Percentiles rank a stretch among this genome's conserved stretches.
phyloP scores from a whole-genome alignment of 1,140 invertebrate genomes.

The Andrena cerasifolii region DNA sequence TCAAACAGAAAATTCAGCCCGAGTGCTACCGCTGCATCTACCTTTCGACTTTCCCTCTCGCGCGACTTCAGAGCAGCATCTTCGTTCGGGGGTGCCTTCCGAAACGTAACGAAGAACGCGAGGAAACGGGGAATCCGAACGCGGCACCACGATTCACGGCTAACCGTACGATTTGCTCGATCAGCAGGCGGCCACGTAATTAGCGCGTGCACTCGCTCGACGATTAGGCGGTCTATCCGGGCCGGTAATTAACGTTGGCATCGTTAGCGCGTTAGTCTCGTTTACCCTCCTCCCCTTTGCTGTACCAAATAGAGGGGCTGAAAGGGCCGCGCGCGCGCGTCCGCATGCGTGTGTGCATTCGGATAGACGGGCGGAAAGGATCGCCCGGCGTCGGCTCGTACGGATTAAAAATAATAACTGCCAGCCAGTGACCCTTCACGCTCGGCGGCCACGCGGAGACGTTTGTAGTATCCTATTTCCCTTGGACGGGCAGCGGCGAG shows the following conservation, averaged over 20 bases:
- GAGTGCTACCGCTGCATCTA: neutral
- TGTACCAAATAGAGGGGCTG: conserved; percentile 16
- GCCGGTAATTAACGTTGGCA: conserved; percentile 64
- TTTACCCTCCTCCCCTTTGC: conserved; percentile 50
- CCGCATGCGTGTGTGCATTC: neutral
- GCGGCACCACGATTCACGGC: neutral
- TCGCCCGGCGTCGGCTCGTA: neutral
- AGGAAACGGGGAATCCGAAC: conserved; percentile 23
- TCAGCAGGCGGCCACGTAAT: conserved; percentile 55
- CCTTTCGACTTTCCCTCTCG: conserved; percentile 25
- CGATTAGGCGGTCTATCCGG: conserved; percentile 64
- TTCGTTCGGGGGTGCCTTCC: neutral
- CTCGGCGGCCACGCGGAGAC: too few species aligned
- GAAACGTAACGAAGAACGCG: neutral
- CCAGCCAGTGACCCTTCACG: neutral
- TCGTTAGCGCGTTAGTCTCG: conserved; percentile 68
- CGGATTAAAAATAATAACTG: conserved; percentile 48
- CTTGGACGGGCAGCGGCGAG: neutral
- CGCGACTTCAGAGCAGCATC: neutral
- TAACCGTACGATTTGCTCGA: conserved; percentile 52
- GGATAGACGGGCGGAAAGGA: conserved; percentile 6
- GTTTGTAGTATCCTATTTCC: neutral
- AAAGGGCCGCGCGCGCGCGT: neutral
- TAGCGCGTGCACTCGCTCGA: conserved; percentile 57
- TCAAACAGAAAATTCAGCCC: neutral